Conservation (phyloP, 2,113 vertebrate genomes). For the Grus americana region DNA sequence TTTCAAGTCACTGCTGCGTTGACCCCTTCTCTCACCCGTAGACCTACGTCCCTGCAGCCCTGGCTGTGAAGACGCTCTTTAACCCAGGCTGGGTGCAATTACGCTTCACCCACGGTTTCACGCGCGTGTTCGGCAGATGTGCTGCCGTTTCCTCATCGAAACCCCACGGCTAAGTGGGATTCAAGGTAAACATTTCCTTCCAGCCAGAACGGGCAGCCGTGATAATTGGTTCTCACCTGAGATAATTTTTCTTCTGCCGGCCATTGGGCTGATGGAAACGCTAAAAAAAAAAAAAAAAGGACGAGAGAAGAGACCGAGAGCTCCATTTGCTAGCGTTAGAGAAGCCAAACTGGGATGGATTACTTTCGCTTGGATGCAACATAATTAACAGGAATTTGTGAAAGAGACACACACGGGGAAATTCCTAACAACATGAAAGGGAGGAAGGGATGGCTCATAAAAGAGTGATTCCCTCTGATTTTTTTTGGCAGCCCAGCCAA, state of each 20-base stretch:
- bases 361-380: not conserved
- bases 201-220: not conserved
- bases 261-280: not conserved
- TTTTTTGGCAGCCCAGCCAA: conserved; percentile 37
- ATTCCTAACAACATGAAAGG: conserved; percentile 44
- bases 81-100: not conserved
- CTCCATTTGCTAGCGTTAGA: not conserved
- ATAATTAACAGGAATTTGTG: conserved; percentile 33
- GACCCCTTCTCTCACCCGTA: not conserved
- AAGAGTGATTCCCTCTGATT: not conserved
- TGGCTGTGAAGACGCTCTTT: not conserved
- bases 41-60: not conserved
- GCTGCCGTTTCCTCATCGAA: not conserved
- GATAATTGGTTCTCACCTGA: not conserved
- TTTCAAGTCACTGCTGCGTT: not conserved
- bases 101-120: not conserved
- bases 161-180: not conserved
- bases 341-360: conserved; percentile 1
- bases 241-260: not conserved
- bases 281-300: not conserved
- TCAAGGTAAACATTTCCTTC: not conserved
- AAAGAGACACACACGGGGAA: not conserved
- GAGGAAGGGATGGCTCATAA: conserved; percentile 8
- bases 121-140: not conserved
- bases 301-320: not conserved